Conservation (phyloP, 2,888 invertebrate genomes). For the Cryptophagus acutangulus region DNA sequence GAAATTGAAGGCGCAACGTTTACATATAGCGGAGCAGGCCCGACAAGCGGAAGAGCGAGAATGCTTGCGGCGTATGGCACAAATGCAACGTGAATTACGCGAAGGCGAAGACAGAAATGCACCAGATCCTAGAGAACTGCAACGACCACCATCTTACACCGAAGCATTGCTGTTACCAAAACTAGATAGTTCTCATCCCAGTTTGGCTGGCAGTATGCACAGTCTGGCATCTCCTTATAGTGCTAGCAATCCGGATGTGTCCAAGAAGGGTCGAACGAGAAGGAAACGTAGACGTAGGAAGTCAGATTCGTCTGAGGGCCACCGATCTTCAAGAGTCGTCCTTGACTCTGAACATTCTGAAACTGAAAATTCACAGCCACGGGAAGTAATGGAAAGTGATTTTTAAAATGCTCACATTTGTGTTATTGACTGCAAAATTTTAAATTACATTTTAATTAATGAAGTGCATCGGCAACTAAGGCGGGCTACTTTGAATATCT, state of each 20-base stretch:
- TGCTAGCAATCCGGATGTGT: constrained; percentile 36
- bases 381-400: constrained; percentile 35
- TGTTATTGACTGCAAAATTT: too few species aligned
- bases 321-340: constrained; percentile 28
- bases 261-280: constrained; percentile 32
- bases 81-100: constrained; percentile 43
- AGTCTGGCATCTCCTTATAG: constrained; percentile 35
- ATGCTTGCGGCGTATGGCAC: constrained; percentile 48
- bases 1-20: constrained; percentile 51
- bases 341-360: constrained; percentile 24
- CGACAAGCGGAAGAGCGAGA: constrained; percentile 57
- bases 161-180: constrained; percentile 74
- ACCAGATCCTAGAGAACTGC: constrained; percentile 63
- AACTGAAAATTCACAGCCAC: constrained; percentile 18
- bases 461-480: too few species aligned
- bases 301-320: constrained; percentile 30
- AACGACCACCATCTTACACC: constrained; percentile 69
- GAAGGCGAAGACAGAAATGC: constrained; percentile 52
- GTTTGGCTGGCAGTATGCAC: constrained; percentile 41
- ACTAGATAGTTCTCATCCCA: constrained; percentile 56
- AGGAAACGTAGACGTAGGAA: constrained; percentile 35
- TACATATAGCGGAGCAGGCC: constrained; percentile 33
- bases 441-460: too few species aligned
- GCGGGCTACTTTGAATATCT: too few species aligned
- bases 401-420: constrained; percentile 28